phyloP scores from a whole-genome alignment of 2,888 invertebrate species.

The Melinaea marsaeus region DNA sequence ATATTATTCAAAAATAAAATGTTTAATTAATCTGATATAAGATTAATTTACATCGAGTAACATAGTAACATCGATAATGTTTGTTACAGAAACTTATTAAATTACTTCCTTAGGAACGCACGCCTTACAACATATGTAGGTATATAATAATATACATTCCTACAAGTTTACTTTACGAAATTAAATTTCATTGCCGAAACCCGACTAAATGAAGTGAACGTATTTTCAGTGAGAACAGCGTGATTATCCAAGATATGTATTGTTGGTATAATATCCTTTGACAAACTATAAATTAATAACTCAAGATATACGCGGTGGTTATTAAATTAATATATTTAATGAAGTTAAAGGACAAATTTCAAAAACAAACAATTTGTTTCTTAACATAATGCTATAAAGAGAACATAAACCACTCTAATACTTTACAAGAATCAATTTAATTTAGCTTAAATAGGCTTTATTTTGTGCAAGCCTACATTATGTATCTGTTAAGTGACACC shows the following conservation, averaged over 20 bases:
- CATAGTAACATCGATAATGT: too few relatives aligned
- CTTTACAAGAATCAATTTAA: too few relatives aligned
- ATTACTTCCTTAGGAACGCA: too few relatives aligned
- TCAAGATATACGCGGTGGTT: neutral
- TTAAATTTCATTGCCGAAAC: conserved; percentile 8
- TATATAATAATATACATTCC: conserved; percentile 2
- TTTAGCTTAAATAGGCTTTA: too few relatives aligned
- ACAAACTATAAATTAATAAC: conserved; percentile 5
- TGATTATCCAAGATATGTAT: conserved; percentile 5
- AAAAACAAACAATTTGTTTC: too few relatives aligned
- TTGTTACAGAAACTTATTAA: too few relatives aligned
- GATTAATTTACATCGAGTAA: too few relatives aligned
- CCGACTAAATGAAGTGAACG: conserved; percentile 1
- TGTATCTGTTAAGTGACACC: neutral
- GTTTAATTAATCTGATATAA: too few relatives aligned
- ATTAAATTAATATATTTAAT: neutral
- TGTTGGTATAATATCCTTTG: conserved; percentile 1
- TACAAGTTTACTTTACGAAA: neutral
- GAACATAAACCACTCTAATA: too few relatives aligned
- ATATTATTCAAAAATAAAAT: too few relatives aligned
- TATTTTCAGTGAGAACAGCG: conserved; percentile 4
- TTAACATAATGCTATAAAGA: too few relatives aligned
- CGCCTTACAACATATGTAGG: neutral
- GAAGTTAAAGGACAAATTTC: neutral
- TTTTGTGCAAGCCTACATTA: too few relatives aligned